These are phyloP conservation scores for Glaucomys volans DNA, from an alignment of 2,113 vertebrate species.

Conservation along the genomic window DNA sequence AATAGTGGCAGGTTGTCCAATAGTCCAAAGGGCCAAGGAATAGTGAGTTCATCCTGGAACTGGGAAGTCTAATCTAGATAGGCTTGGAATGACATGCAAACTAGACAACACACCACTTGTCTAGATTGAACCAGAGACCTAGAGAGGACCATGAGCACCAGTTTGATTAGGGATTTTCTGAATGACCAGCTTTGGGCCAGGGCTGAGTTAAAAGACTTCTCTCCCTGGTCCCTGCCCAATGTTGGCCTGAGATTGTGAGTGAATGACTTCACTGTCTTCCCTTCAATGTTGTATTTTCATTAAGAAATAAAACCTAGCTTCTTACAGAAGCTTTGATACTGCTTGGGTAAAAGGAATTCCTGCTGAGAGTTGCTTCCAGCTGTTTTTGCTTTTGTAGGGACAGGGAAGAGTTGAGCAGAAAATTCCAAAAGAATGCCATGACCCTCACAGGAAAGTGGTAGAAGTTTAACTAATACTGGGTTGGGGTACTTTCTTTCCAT, in stretches of 20 bases:
- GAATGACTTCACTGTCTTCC: background rate
- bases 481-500: background rate
- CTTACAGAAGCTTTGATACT: background rate
- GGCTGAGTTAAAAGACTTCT: background rate
- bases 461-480: background rate
- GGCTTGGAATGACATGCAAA: background rate
- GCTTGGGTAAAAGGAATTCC: background rate
- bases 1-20: constrained; percentile 14
- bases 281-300: background rate
- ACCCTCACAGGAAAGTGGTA: background rate
- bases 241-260: background rate
- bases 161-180: background rate
- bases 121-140: background rate
- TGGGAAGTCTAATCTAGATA: background rate
- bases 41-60: background rate
- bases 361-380: background rate
- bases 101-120: background rate
- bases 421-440: background rate
- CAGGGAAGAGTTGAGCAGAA: background rate
- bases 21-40: background rate
- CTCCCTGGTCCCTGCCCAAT: background rate
- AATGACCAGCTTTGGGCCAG: background rate
- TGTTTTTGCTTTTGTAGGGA: constrained; percentile 28
- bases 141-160: background rate
- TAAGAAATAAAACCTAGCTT: constrained; percentile 23